Evolutionary conservation across 1,140 invertebrate species (phyloP), one percentile per base, ranked within the genome.

Genomic region (Drosophila leontia): DNA sequence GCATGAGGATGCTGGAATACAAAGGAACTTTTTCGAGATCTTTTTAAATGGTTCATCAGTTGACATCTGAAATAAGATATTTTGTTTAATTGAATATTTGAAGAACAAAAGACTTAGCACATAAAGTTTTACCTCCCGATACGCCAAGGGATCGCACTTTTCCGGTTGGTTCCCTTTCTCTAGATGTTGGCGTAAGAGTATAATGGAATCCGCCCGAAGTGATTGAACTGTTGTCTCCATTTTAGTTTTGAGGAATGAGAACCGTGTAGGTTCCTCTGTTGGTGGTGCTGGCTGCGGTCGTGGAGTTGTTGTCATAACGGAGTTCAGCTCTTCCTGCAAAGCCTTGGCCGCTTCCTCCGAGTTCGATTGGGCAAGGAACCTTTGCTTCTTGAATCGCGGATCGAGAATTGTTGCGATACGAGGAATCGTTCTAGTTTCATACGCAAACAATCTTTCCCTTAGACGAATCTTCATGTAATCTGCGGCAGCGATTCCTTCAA

Each of bases 1-100:
- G 35, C 53, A 56, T 11, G 53, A 56, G 7, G 53, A 23, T 39
- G 53, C 53, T 11, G 53, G 53, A 39, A 56, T 8, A n/a, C 35
- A 56, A 13, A 56, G 5, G 19, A 23, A 41, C 19, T 57, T 57
- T 39, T 13, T 26, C 5, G 53, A 13, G n/a, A 56, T 7, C 23
- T 23, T 23, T 23, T 55, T 55, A 23, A 51, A 29, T 15, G 26
- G 5, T 8, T 51, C 48, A 29, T 45, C 26, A 51, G 48, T 15
- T 32, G 48, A 9, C 48, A 26, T 29, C 48, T 51, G 15, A 13
- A 51, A n/a, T 7, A 51, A 51, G 8, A 51, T 9, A 51, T 32
- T n/a, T 51, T 51, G 8, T 12, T 23, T 29, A 32, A 26, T 32
- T 11, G 9, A 29, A 29, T 29, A n/a, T 23, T 41, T 41, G 6